Base-by-base conservation (phyloP, 2,113 vertebrate genomes). In the Chloropsis hardwickii region DNA sequence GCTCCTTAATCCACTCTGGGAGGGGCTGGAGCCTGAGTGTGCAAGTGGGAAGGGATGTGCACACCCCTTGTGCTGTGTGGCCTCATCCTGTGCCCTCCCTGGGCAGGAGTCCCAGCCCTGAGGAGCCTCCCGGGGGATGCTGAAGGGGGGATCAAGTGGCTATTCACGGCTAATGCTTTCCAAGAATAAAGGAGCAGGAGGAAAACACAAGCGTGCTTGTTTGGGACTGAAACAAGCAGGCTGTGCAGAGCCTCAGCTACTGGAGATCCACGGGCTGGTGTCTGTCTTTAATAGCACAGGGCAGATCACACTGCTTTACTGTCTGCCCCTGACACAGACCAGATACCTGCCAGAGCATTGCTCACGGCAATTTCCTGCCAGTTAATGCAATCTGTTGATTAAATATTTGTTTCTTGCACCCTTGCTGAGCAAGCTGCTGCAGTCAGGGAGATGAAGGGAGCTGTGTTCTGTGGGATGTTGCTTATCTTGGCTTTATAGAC, bases 311-410 rank as follows among this genome's bases (percentile, higher is more conserved):
- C 37, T 80, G 69, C 42, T 50, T 39, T 14, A 23, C 57, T 81
- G 80, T 61, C 86, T 88, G 2, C 80, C 77, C 0, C 2, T 82
- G 91, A 95, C 78, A 94, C 64, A 81, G 31, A 72, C 42, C 95
- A 95, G 94, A 93, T 64, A 96, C 96, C 97, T 96, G 85, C 95
- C 96, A 96, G 95, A n/a, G 14, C 73, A 39, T 85, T 94, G 95
- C 91, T 97, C 86, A 48, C 84, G 85, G 92, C 96, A 31, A 60
- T 97, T 98, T 97, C 96, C 96, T 97, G 81, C 25, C 4, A 96
- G 50, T 88, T 94, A 95, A 96, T 88, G 70, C 90, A 91, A 93
- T 96, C 90, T 92, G 39, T 56, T 90, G 92, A 81, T 95, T 90
- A 97, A 96, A 96, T 93, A 91, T 80, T 94, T 29, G 78, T 77